Conservation (phyloP, 2,888 invertebrate species). For the Xanthia icteritia region DNA sequence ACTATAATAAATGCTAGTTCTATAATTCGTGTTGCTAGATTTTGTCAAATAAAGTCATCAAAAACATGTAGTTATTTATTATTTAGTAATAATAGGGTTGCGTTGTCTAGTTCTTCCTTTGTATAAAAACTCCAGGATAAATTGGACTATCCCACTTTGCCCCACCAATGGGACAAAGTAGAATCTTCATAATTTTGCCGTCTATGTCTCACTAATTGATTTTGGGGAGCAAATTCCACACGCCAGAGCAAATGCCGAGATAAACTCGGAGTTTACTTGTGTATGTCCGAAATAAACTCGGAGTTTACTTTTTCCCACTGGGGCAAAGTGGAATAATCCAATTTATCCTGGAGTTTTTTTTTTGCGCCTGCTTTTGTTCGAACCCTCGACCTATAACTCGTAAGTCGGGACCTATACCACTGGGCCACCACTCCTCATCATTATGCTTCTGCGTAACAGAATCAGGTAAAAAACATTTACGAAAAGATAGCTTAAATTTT, state of each 20-base stretch:
- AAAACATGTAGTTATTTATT: background rate
- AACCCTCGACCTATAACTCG: too few species aligned
- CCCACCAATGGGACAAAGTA: background rate
- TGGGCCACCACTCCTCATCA: too few species aligned
- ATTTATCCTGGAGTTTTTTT: too few species aligned
- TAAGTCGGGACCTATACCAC: too few species aligned
- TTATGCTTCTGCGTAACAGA: background rate
- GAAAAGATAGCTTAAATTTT: background rate
- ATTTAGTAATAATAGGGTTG: background rate
- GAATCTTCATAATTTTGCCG: background rate
- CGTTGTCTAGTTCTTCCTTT: background rate
- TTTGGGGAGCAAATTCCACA: background rate
- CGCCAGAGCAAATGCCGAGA: too few species aligned
- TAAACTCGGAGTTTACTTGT: background rate
- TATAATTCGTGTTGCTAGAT: slow-evolving; percentile 32
- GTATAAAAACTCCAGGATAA: background rate
- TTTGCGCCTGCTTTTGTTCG: too few species aligned
- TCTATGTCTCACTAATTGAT: background rate
- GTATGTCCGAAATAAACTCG: too few species aligned
- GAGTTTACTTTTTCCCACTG: background rate
- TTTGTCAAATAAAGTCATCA: slow-evolving; percentile 16
- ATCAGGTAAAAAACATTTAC: slow-evolving; percentile 18
- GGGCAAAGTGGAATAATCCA: background rate
- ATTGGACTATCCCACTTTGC: background rate
- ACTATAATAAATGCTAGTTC: slow-evolving; percentile 12